These are phyloP conservation scores for Hestina assimilis DNA, from an alignment of 1,140 invertebrate genomes.

Conservation along the genomic window DNA sequence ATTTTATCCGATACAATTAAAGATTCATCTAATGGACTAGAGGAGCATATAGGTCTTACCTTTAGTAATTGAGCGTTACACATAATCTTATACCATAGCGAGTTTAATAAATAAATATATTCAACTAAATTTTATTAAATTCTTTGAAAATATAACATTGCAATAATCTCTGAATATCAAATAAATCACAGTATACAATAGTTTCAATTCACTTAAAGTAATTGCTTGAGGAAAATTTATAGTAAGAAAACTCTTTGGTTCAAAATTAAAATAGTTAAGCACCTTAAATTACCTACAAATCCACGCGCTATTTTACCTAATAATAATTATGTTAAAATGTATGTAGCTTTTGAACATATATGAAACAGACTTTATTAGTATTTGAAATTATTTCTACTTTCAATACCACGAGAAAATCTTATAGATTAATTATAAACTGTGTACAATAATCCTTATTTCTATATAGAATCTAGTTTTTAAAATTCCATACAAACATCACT, in stretches of 20 bases:
- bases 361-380: background rate
- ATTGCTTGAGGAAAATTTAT: too few relatives aligned
- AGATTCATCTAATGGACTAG: conserved; percentile 41
- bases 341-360: background rate
- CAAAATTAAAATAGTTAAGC: background rate
- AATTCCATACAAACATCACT: conserved; percentile 45
- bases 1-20: conserved; percentile 12
- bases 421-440: conserved; percentile 1
- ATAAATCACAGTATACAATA: conserved; percentile 15
- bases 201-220: conserved; percentile 2
- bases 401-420: conserved; percentile 6
- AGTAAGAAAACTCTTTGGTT: background rate
- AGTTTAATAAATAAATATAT: background rate
- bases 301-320: background rate
- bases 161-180: conserved; percentile 9
- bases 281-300: background rate
- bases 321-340: background rate
- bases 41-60: conserved; percentile 36
- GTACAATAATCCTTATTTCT: conserved; percentile 4
- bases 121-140: background rate
- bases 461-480: conserved; percentile 44
- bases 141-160: conserved; percentile 9
- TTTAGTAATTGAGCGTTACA: conserved; percentile 60
- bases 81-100: conserved; percentile 10
- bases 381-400: background rate